Evolutionary conservation across 1,140 invertebrate genomes (phyloP), one percentile per base, ranked within the genome.

Genomic region (Thaumatotibia leucotreta): DNA sequence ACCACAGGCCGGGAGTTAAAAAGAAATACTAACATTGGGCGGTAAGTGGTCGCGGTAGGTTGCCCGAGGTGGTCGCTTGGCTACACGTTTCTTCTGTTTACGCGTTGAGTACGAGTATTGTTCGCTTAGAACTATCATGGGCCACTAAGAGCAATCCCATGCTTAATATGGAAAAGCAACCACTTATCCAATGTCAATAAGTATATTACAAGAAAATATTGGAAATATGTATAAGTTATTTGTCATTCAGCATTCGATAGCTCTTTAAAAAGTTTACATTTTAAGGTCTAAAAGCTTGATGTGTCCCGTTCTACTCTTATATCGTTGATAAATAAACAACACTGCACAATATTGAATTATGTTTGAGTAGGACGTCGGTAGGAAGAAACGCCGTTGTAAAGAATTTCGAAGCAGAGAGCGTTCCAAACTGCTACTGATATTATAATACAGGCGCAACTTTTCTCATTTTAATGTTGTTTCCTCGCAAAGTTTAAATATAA

Each of bases 401-500:
- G 4, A 58, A 58, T 31, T 58, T 29, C 8, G 24, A 29, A 58
- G 52, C 24, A 29, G 29, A 65, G 27, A 54, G 50, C 49, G 39
- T 65, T 23, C 64, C 31, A 24, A 66, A 33, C 31, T 22, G 49
- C 31, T 17, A 27, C 58, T 33, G 32, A 67, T 77, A 82, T 80
- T 81, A 88, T 86, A 84, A 84, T 82, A 85, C 80, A 74, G 74
- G 71, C 67, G 72, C 72, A 89, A 89, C 87, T 89, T 89, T 89
- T 87, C 86, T 87, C 87, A 87, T 90, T 88, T 86, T 85, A 88
- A 88, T 88, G 83, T 86, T 80, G 79, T 81, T 67, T 86, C 77
- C 79, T 75, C 80, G 79, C 78, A 82, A 90, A 88, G 84, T 88
- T 90, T 85, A 88, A 88, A 88, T 90, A 90, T 90, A 86, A 86